Evolutionary conservation across 92 coral and sea anemone genomes (phyloP), one percentile per base, ranked within the genome.

Genomic region (Umimayanthus chanpuru): DNA sequence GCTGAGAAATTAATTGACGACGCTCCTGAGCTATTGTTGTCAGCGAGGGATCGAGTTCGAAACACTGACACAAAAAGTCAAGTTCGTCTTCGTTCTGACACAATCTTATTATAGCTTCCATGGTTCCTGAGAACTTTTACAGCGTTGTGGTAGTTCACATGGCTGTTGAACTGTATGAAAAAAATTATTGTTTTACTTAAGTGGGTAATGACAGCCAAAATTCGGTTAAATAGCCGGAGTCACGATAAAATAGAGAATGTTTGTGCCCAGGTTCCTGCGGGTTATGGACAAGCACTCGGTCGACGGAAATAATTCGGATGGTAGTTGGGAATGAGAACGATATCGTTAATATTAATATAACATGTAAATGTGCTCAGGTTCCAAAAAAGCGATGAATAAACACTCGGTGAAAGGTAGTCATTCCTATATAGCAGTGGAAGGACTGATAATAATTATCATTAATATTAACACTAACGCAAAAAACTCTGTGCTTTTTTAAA

Each of bases 1-100:
- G 81, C 2, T 76, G 61, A 61, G 81, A 76, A 6, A 76, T 43
- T 76, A 43, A 76, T 16, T 39, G 16, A 76, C 61, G 28, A 11
- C 56, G 66, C 40, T 77, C 81, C 32, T 47, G 6, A 23, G 66
- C 81, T 47, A 77, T 15, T 77, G 81, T 77, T 41, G 81, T 77
- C 65, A 77, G 8, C 10, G 38, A 10, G 4, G 28, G 20, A 25
- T 23, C 64, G 58, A 77, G 20, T 3, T 77, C 61, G 11, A 77
- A n/a, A 8, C 4, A 0, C 20, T 47, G 40, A 47, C 81, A 77
- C 81, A 53, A 77, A n/a, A 47, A 43, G 65, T 77, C 49, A 18
- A 77, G 25, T 25, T 76, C 28, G 2, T 70, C 75, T 26, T 70
- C 75, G 38, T n/a, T n/a, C 38, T 70, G 32, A 70, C 32, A 70